phyloP scores from a whole-genome alignment of 2,888 invertebrate genomes.

The Xiphydria camelus region DNA sequence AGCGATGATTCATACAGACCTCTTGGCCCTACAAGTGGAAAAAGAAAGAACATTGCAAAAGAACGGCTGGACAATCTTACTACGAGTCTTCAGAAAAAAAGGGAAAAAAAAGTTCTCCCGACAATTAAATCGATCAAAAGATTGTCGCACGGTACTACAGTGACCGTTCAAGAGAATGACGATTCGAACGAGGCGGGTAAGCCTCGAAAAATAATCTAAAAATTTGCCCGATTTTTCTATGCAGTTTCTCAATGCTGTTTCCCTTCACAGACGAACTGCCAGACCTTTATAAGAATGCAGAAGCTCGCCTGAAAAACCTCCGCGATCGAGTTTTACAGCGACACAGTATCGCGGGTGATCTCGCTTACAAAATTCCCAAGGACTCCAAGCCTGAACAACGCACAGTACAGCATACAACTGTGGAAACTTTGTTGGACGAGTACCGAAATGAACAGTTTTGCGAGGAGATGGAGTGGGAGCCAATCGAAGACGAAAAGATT shows the following conservation, averaged over 20 bases:
- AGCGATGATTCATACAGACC: no score
- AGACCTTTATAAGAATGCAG: constrained; percentile 20
- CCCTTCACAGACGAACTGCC: constrained; percentile 1
- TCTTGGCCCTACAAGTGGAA: no score
- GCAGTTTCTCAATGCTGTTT: no score
- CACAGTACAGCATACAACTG: no score
- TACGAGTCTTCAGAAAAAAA: neutral
- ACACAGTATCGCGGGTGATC: no score
- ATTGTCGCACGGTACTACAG: neutral
- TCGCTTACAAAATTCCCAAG: no score
- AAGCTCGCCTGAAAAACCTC: constrained; percentile 13
- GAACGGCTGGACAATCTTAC: constrained; percentile 26
- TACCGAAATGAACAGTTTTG: constrained; percentile 22
- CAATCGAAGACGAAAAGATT: constrained; percentile 50
- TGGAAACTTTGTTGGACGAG: neutral
- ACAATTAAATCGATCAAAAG: neutral
- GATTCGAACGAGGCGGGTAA: no score
- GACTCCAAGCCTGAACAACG: no score
- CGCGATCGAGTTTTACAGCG: no score
- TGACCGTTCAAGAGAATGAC: neutral
- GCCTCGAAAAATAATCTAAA: no score
- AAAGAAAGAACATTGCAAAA: constrained; percentile 25
- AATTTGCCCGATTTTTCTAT: no score
- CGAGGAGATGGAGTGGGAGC: constrained; percentile 57
- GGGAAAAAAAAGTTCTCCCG: neutral